Evolutionary conservation across 1,140 invertebrate genomes (phyloP).

Genomic region (Nomia melanderi): DNA sequence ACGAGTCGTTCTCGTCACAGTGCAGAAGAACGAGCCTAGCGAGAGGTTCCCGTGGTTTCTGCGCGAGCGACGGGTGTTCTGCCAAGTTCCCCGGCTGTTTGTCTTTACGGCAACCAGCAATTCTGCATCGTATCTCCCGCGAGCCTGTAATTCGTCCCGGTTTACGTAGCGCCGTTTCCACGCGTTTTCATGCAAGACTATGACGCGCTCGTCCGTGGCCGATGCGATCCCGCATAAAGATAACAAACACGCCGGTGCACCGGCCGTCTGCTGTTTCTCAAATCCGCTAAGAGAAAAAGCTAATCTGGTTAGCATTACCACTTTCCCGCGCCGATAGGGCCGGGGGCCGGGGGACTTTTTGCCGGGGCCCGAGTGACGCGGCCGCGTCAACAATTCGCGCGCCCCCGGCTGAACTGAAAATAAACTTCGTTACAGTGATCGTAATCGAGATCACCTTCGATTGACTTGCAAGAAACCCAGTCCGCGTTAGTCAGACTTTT

Average conservation of each 20-base stretch:
- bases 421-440: not conserved
- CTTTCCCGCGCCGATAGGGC: conserved; percentile 16
- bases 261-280: conserved; percentile 62
- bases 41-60: not conserved
- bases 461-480: not conserved
- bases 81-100: conserved; percentile 42
- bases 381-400: conserved; percentile 8
- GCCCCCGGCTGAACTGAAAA: not conserved
- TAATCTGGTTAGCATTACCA: conserved; percentile 59
- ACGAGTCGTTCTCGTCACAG: too few relatives aligned
- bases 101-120: conserved; percentile 49
- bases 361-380: not conserved
- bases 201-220: conserved; percentile 59
- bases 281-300: conserved; percentile 51
- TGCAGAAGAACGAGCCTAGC: too few relatives aligned
- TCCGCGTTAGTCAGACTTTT: too few relatives aligned
- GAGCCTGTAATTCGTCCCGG: conserved; percentile 64
- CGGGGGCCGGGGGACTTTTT: conserved; percentile 8
- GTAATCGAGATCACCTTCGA: not conserved
- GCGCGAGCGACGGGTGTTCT: not conserved
- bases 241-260: conserved; percentile 74
- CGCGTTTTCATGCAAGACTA: conserved; percentile 60
- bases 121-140: conserved; percentile 69
- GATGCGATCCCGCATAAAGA: conserved; percentile 73
- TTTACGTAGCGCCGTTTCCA: conserved; percentile 59